Percentiles rank a stretch among this genome's conserved stretches.
phyloP scores from a whole-genome alignment of 2,113 vertebrate genomes.

The Centropus unirufus region DNA sequence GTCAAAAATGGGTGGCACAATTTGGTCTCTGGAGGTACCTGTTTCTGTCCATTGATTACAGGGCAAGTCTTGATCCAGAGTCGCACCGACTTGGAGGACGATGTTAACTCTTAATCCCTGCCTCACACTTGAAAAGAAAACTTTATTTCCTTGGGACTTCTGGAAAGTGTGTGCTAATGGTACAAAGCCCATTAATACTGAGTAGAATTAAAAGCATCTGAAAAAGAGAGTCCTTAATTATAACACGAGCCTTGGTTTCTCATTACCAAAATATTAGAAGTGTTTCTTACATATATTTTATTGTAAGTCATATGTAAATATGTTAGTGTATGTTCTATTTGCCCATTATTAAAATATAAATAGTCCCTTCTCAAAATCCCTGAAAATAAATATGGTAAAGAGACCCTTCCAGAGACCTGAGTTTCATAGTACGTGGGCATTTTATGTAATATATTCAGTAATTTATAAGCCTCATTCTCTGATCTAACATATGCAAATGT shows the following conservation, averaged over 20 bases:
- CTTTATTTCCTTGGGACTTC: neutral
- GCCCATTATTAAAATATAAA: neutral
- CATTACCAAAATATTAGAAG: neutral
- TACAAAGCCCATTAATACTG: rapidly evolving
- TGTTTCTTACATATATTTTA: neutral
- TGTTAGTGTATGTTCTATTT: neutral
- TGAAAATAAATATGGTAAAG: neutral
- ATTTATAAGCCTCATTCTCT: neutral
- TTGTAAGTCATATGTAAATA: neutral
- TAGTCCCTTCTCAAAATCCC: neutral
- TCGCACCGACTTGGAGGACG: neutral
- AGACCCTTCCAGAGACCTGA: neutral
- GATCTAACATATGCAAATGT: neutral
- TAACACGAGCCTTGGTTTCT: neutral
- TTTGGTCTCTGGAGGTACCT: neutral
- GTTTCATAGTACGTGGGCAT: neutral
- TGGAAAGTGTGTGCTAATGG: neutral
- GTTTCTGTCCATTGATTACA: neutral
- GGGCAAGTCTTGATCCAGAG: neutral
- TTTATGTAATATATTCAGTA: neutral
- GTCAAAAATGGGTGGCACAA: neutral
- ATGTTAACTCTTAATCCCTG: neutral
- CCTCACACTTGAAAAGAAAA: neutral
- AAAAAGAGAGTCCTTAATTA: neutral
- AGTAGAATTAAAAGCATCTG: neutral